phyloP scores from a whole-genome alignment of 2,797 vertebrate genomes.

The Enteromius trimaculatus region DNA sequence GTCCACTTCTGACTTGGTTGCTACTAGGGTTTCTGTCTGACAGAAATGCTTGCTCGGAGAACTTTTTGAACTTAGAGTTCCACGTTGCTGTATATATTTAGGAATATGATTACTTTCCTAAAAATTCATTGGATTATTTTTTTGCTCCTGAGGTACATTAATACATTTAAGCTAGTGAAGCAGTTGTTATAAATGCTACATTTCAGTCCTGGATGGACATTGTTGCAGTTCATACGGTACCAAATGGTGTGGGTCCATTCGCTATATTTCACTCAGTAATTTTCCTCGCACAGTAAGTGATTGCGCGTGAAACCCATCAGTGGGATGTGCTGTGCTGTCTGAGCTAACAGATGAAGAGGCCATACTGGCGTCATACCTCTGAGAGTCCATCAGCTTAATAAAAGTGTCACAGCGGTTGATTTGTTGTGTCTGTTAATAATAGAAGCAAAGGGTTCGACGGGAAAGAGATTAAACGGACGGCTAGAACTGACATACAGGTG shows the following conservation, averaged over 20 bases:
- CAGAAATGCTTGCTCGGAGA: conserved; percentile 6
- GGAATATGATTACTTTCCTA: not conserved
- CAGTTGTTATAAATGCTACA: conserved; percentile 21
- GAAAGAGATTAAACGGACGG: conserved; percentile 42
- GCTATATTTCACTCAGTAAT: conserved; percentile 47
- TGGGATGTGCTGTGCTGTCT: conserved; percentile 55
- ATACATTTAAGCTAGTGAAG: not conserved
- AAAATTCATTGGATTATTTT: not conserved
- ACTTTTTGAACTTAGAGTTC: not conserved
- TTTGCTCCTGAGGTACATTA: conserved; percentile 3
- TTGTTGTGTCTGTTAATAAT: conserved; percentile 66
- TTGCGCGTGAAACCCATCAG: conserved; percentile 46
- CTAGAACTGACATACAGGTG: conserved; percentile 37
- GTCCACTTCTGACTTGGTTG: conserved; percentile 25
- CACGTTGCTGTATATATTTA: not conserved
- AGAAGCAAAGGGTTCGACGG: conserved; percentile 32
- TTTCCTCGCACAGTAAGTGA: conserved; percentile 56
- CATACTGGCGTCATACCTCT: conserved; percentile 59
- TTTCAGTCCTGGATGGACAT: conserved; percentile 28
- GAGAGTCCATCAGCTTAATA: conserved; percentile 67
- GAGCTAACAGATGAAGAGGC: conserved; percentile 59
- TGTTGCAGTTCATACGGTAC: conserved; percentile 18
- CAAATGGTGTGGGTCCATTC: conserved; percentile 39
- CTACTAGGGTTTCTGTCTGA: conserved; percentile 15
- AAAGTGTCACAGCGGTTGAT: conserved; percentile 62